phyloP scores from a whole-genome alignment of 2,888 invertebrate genomes.

The Erebia aethiops region DNA sequence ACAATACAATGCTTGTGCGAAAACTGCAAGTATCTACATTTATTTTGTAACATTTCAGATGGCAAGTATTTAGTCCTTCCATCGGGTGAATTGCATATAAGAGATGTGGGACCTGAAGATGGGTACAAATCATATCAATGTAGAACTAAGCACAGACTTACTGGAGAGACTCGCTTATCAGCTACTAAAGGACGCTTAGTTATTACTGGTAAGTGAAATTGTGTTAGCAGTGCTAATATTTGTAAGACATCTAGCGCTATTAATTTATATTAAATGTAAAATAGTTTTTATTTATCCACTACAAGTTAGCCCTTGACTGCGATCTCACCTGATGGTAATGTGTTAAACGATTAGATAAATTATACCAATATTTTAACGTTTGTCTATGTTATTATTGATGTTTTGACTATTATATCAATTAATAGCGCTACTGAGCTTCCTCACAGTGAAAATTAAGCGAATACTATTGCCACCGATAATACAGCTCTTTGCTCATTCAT shows the following conservation, averaged over 20 bases:
- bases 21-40: constrained; percentile 29
- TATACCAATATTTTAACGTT: neutral
- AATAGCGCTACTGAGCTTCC: constrained; percentile 34
- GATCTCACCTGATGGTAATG: too few relatives aligned
- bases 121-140: constrained; percentile 97
- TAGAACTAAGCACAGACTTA: constrained; percentile 95
- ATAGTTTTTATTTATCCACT: too few relatives aligned
- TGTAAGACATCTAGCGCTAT: constrained; percentile 39
- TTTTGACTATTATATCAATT: constrained; percentile 26
- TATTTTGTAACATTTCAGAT: constrained; percentile 82
- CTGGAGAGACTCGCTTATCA: constrained; percentile 95
- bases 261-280: constrained; percentile 38
- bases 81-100: constrained; percentile 97
- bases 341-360: neutral
- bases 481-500: neutral
- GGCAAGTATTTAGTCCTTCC: constrained; percentile 97
- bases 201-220: constrained; percentile 92
- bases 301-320: too few relatives aligned
- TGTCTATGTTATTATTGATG: too few relatives aligned
- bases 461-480: neutral
- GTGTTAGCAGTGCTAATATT: neutral
- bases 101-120: constrained; percentile 97
- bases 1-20: constrained; percentile 6
- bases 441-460: constrained; percentile 31
- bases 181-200: constrained; percentile 96